phyloP scores from a whole-genome alignment of 2,113 vertebrate genomes.

The Fregata magnificens region DNA sequence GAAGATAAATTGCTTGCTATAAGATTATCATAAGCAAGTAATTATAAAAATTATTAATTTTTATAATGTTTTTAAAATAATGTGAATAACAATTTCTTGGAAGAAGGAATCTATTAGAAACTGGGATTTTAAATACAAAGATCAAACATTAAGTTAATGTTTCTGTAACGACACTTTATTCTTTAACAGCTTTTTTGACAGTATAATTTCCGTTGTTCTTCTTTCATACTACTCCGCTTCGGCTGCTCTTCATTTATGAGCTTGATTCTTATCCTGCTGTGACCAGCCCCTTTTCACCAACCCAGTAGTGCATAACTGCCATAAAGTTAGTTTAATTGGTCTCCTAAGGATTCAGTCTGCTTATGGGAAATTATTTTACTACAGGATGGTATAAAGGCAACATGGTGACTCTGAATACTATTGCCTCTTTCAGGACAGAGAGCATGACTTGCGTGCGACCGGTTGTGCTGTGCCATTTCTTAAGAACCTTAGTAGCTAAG shows the following conservation, averaged over 20 bases:
- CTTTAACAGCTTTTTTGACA: neutral
- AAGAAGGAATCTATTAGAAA: neutral
- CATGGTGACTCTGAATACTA: neutral
- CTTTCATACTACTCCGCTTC: neutral
- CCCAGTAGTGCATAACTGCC: neutral
- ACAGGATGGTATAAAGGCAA: neutral
- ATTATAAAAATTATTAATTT: neutral
- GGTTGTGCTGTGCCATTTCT: neutral
- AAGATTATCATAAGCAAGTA: neutral
- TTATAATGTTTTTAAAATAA: neutral
- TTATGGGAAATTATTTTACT: neutral
- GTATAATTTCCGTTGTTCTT: neutral
- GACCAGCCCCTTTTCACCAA: neutral
- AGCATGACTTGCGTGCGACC: fast-evolving
- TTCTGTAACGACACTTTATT: neutral
- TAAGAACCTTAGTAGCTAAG: neutral
- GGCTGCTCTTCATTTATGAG: neutral
- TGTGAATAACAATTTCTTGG: neutral
- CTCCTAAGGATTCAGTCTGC: neutral
- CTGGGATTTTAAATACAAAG: neutral
- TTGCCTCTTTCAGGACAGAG: neutral
- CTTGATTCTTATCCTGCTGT: neutral
- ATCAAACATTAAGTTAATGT: neutral
- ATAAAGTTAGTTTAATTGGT: slow-evolving; percentile 7
- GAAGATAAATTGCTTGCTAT: neutral